Evolutionary conservation across 2,888 invertebrate genomes (phyloP).

Genomic region (Cheilosia pagana): DNA sequence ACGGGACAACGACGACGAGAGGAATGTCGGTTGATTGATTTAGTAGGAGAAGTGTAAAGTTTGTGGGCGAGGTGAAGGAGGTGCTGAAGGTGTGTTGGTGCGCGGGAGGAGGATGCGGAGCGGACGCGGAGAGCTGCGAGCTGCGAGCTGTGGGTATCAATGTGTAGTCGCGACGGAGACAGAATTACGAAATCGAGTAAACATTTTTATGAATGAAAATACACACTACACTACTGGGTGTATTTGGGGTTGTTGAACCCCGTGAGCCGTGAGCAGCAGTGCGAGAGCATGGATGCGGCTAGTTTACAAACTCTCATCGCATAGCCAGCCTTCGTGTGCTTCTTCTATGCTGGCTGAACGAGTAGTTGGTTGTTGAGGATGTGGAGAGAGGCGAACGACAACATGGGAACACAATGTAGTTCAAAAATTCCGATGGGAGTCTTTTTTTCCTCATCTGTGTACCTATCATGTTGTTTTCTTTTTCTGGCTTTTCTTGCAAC

Average conservation of each 20-base stretch:
- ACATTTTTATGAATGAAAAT: slow-evolving; percentile 81
- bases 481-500: slow-evolving; percentile 35
- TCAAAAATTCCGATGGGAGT: slow-evolving; percentile 64
- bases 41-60: slow-evolving; percentile 66
- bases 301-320: slow-evolving; percentile 62
- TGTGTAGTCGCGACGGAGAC: slow-evolving; percentile 68
- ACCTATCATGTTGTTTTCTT: slow-evolving; percentile 27
- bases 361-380: neutral
- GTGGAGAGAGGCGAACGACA: slow-evolving; percentile 16
- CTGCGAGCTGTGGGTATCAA: slow-evolving; percentile 44
- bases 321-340: slow-evolving; percentile 29
- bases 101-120: slow-evolving; percentile 10
- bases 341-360: slow-evolving; percentile 22
- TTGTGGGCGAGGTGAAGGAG: slow-evolving; percentile 25
- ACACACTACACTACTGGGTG: slow-evolving; percentile 61
- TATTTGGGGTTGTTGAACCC: slow-evolving; percentile 79
- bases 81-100: slow-evolving; percentile 25
- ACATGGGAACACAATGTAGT: slow-evolving; percentile 63
- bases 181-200: slow-evolving; percentile 79
- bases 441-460: slow-evolving; percentile 23
- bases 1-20: slow-evolving; percentile 63
- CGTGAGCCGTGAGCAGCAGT: slow-evolving; percentile 55
- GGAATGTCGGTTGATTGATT: slow-evolving; percentile 74
- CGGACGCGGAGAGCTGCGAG: neutral
- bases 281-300: slow-evolving; percentile 62